Evolutionary conservation across 1,140 invertebrate genomes (phyloP), one percentile per base, ranked within the genome.

Genomic region (Sitophilus oryzae): DNA sequence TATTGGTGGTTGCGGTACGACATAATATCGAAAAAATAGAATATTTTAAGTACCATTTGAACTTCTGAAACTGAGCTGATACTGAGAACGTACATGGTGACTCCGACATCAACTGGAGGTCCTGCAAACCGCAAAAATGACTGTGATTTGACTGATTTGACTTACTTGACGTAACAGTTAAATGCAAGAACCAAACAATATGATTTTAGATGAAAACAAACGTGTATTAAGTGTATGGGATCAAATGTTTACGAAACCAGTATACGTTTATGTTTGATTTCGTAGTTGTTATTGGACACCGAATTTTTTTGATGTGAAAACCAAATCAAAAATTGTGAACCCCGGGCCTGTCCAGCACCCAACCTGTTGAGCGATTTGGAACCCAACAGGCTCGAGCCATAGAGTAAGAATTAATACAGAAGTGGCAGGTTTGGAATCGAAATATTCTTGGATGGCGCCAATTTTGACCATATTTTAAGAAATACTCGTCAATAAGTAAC

Each of bases 51-150:
- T 90, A 96, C 93, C 94, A 97, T 97, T 87, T 95, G 91, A 76
- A 96, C 93, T 90, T 96, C 93, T 77, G 91, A 95, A 76, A 96
- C 88, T 78, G 93, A 95, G 84, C 90, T 94, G 84, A 97, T 96
- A 81, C 90, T 93, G 81, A 94, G 88, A 80, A 97, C 90, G 84
- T 94, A 93, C 89, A 95, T 94, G 77, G 91, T 95, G 78, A 96
- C 90, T 79, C 91, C 91, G 75, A 96, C 92, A 81, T 91, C 88
- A 74, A 94, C 91, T 73, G 93, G 91, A 77, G 87, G 84, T 84
- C 89, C 89, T 93, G 85, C 79, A 88, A 91, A 61, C 59, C 62
- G 62, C 53, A 65, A 62, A 66, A 65, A 30, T 30, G 25, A 11
- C 25, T 30, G 25, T 30, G 25, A 30, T 30, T 30, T 30, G 25